Conservation (phyloP, 2,113 vertebrate species). For the Oncorhynchus mykiss region DNA sequence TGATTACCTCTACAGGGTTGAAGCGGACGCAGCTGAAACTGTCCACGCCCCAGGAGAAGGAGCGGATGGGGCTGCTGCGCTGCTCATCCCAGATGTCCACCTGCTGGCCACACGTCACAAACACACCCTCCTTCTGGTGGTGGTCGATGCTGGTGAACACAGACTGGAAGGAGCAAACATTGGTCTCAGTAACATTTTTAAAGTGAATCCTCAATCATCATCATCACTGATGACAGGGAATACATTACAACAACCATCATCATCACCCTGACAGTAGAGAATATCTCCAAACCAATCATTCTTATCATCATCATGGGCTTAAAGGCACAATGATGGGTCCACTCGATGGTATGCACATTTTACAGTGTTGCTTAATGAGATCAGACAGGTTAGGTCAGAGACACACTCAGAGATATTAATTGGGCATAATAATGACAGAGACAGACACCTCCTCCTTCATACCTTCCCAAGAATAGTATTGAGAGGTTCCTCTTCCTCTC, state of each 20-base stretch:
- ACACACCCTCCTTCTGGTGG: constrained; percentile 85
- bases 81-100: constrained; percentile 98
- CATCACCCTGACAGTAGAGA: not conserved
- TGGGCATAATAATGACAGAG: not conserved
- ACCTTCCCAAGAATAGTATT: constrained; percentile 96
- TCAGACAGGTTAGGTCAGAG: too few relatives aligned
- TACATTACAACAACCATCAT: not conserved
- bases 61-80: constrained; percentile 88
- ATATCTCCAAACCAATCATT: not conserved
- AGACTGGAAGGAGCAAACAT: constrained; percentile 71
- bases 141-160: constrained; percentile 95
- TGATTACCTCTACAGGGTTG: constrained; percentile 91
- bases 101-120: constrained; percentile 94
- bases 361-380: not conserved
- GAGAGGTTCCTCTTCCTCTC: constrained; percentile 88
- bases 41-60: constrained; percentile 93
- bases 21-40: constrained; percentile 92
- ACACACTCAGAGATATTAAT: not conserved
- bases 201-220: not conserved
- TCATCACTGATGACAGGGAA: constrained; percentile 74
- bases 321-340: too few relatives aligned
- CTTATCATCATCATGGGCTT: not conserved
- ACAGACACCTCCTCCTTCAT: constrained; percentile 16
- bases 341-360: not conserved
- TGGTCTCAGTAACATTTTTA: too few relatives aligned